Evolutionary conservation across 1,140 invertebrate species (phyloP).

Genomic region (Polypedilum pembai): DNA sequence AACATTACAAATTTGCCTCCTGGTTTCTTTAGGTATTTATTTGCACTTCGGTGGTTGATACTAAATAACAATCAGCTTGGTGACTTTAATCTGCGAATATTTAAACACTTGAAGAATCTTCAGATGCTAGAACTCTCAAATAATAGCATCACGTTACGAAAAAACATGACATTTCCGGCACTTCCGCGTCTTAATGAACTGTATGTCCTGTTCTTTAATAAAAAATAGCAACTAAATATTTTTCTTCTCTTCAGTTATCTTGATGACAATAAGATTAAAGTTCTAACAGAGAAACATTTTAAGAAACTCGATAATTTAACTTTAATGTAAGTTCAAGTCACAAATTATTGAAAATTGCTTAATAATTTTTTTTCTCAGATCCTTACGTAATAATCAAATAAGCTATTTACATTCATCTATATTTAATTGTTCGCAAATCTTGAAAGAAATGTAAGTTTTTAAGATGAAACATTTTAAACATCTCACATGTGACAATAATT

Average conservation of each 20-base stretch:
- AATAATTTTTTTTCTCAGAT: background rate
- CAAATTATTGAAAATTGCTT: background rate
- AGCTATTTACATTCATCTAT: background rate
- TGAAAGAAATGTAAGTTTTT: background rate
- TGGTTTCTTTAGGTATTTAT: slow-evolving; percentile 21
- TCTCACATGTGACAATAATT: background rate
- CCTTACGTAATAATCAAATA: background rate
- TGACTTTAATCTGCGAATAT: background rate
- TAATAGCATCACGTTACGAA: slow-evolving; percentile 37
- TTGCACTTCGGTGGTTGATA: slow-evolving; percentile 15
- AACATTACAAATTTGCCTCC: background rate
- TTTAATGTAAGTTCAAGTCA: background rate
- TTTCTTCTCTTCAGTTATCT: background rate
- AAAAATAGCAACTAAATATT: background rate
- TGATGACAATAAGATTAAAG: background rate
- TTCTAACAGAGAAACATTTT: background rate
- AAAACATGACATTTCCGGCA: slow-evolving; percentile 34
- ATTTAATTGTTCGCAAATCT: background rate
- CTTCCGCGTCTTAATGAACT: slow-evolving; percentile 36
- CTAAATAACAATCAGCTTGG: background rate
- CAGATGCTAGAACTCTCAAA: background rate
- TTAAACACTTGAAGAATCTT: background rate
- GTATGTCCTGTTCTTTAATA: slow-evolving; percentile 36
- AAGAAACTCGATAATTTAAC: background rate
- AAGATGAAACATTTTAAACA: background rate